Evolutionary conservation across 2,888 invertebrate genomes (phyloP), one percentile per base, ranked within the genome.

Genomic region (Drosophila maculinotata): DNA sequence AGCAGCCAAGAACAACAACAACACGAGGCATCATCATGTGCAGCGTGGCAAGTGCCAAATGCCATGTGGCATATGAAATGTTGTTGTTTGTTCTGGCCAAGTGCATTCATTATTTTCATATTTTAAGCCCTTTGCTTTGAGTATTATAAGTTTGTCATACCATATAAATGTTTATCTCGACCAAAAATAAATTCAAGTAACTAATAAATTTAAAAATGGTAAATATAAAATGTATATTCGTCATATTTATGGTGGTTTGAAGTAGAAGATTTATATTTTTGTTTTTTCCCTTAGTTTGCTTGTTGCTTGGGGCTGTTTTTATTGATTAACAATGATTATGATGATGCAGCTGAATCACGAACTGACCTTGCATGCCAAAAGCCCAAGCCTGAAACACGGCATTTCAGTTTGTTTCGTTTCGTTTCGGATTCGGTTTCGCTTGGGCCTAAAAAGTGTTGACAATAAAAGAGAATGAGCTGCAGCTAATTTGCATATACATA

Each of bases 401-500:
- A 71, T 45, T 59, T 57, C 25, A 56, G 56, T 56, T 58, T 9
- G 64, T 64, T 69, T 73, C 48, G 56, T 59, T 39, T 44, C 5
- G 8, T 7, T 36, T 28, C 10, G 17, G 45, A 59, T 66, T 56
- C 66, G 31, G 28, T 76, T 52, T 57, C 38, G 26, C 38, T 44
- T 26, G 28, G 30, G 44, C 67, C 67, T 49, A 66, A 62, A 72
- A 54, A 41, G 49, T 45, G 76, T 69, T 76, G 79, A 77, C 75
- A 69, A 62, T 45, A 59, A 54, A 73, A 62, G 12, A 28, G 35
- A 58, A 60, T 60, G 26, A 23, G 41, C 44, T 41, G 25, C 54
- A 76, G 82, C 76, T 82, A 79, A 82, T 82, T 83, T 83, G 83
- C 83, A 82, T 83, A 77, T n/a, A n/a, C n/a, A n/a, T 30, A 65